These are phyloP conservation scores for Serilophus lunatus DNA, from an alignment of 2,113 vertebrate genomes.

Conservation along the genomic window DNA sequence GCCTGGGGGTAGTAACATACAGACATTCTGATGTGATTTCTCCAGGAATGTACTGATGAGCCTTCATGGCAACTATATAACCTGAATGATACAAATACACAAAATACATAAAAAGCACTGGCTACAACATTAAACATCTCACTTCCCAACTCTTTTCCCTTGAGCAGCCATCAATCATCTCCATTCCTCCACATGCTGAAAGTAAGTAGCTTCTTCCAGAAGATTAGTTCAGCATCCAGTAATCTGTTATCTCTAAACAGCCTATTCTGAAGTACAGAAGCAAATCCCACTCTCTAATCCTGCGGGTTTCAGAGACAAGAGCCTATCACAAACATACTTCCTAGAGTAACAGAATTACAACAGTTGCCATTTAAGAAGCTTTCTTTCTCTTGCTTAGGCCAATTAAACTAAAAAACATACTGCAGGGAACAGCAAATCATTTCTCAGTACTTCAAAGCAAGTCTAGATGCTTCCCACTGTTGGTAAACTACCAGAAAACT, in stretches of 20 bases:
- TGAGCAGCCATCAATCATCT: neutral
- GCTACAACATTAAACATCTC: neutral
- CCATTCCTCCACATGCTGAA: neutral
- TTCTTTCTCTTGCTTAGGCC: neutral
- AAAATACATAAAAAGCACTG: neutral
- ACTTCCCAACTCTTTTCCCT: neutral
- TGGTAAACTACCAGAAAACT: fast-evolving
- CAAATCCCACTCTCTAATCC: neutral
- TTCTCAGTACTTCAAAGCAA: neutral
- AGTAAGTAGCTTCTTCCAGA: neutral
- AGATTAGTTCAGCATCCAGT: neutral
- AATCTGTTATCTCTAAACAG: neutral
- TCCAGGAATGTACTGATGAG: neutral
- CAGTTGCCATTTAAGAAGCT: neutral
- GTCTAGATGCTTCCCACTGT: fast-evolving
- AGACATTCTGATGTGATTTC: neutral
- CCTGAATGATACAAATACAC: neutral
- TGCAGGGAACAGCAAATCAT: fast-evolving
- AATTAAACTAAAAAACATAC: fast-evolving
- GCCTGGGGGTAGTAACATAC: neutral
- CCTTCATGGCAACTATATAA: neutral
- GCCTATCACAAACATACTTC: neutral
- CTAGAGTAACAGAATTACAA: neutral
- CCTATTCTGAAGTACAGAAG: neutral
- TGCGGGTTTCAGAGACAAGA: neutral